Evolutionary conservation across 2,888 invertebrate genomes (phyloP).

Genomic region (Choristoneura rosaceana): DNA sequence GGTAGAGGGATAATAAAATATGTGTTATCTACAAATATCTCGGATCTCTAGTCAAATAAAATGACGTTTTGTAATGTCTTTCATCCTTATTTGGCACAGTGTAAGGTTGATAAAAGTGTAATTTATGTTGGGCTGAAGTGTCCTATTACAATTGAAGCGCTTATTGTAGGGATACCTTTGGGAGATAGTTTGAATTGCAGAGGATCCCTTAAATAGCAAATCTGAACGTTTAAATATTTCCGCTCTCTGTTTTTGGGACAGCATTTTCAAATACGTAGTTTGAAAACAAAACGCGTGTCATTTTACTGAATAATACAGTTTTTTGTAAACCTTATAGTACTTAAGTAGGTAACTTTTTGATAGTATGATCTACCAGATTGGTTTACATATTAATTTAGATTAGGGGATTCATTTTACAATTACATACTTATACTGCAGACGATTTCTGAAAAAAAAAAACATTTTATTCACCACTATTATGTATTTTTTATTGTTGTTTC

Average conservation of each 20-base stretch:
- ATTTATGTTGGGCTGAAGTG: neutral
- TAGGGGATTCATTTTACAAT: too few relatives aligned
- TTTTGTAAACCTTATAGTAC: too few relatives aligned
- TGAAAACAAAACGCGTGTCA: too few relatives aligned
- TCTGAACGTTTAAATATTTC: neutral
- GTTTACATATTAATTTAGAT: too few relatives aligned
- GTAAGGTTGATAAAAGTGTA: neutral
- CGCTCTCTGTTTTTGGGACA: neutral
- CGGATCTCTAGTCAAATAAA: neutral
- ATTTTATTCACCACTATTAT: too few relatives aligned
- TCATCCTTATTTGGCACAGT: neutral
- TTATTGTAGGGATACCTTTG: neutral
- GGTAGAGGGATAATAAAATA: neutral
- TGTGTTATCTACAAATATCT: neutral
- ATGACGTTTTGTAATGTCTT: neutral
- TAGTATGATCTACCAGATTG: too few relatives aligned
- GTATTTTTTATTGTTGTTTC: too few relatives aligned
- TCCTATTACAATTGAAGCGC: neutral
- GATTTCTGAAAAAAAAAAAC: too few relatives aligned
- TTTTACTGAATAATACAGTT: too few relatives aligned
- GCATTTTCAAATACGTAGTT: too few relatives aligned
- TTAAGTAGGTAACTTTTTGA: too few relatives aligned
- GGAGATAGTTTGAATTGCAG: neutral
- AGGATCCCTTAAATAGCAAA: neutral
- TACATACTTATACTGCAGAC: too few relatives aligned